A percentile compares a stretch with the other conserved stretches of the same genome.
Conservation (phyloP, 92 coral and sea anemone genomes). For the Parazoanthus swiftii region DNA sequence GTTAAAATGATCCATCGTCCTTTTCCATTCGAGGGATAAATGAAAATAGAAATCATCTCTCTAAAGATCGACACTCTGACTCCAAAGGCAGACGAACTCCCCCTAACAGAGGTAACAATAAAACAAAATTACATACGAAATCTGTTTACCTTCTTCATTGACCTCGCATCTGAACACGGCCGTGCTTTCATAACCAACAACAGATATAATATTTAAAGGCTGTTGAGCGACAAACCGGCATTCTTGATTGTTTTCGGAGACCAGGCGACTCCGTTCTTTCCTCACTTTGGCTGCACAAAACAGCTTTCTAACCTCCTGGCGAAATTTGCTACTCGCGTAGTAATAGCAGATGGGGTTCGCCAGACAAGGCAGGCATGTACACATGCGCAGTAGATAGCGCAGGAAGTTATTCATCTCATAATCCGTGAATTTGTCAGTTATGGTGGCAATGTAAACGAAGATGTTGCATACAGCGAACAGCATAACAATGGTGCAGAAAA, state of each 20-base stretch:
- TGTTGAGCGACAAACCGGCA: slow-evolving; percentile 30
- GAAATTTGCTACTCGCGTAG: slow-evolving; percentile 38
- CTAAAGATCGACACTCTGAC: not conserved
- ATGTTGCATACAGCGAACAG: slow-evolving; percentile 38
- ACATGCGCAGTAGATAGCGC: slow-evolving; percentile 39
- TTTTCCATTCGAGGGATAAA: too few species aligned
- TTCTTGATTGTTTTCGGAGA: slow-evolving; percentile 32
- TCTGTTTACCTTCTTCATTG: not conserved
- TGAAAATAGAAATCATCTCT: not conserved
- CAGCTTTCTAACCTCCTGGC: slow-evolving; percentile 20
- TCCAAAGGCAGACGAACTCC: too few species aligned
- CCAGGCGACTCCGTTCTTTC: slow-evolving; percentile 12
- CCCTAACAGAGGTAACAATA: too few species aligned
- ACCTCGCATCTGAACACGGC: not conserved
- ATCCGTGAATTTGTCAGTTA: slow-evolving; percentile 20
- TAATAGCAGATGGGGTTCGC: slow-evolving; percentile 23
- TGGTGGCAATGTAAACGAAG: slow-evolving; percentile 32
- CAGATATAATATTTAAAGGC: slow-evolving; percentile 5
- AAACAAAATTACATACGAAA: too few species aligned
- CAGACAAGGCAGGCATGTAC: slow-evolving; percentile 33
- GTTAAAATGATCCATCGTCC: too few species aligned
- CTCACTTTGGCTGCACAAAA: slow-evolving; percentile 17
- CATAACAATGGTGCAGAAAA: slow-evolving; percentile 38
- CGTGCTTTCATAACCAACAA: slow-evolving; percentile 18
- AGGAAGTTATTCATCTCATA: slow-evolving; percentile 31